Evolutionary conservation across 1,140 invertebrate species (phyloP).

Genomic region (Homalodisca vitripennis): DNA sequence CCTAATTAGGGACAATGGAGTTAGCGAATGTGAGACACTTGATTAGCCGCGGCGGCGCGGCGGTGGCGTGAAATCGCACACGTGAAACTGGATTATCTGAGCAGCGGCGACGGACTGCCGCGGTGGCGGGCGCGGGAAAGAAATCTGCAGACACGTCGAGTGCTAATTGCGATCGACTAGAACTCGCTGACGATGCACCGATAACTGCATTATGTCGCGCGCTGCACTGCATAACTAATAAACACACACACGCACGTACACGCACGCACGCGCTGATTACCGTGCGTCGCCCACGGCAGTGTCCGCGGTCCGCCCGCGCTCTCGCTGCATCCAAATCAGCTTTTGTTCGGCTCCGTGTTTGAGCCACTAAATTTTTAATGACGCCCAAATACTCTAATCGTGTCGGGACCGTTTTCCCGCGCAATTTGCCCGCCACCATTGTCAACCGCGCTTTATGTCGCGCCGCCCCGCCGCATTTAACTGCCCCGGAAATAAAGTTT

Average conservation of each 20-base stretch:
- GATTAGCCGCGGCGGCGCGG: neutral
- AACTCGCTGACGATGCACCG: neutral
- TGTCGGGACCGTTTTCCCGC: neutral
- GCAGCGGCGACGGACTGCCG: neutral
- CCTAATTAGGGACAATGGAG: neutral
- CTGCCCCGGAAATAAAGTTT: no score
- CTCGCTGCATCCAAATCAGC: neutral
- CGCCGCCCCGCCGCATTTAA: no score
- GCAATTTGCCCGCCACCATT: neutral
- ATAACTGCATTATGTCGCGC: neutral
- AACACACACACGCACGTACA: neutral
- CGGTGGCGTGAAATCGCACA: neutral
- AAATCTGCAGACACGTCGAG: neutral
- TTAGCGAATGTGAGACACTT: neutral
- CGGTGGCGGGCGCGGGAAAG: neutral
- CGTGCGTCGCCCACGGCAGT: no score
- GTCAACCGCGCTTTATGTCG: neutral
- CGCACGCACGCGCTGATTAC: no score
- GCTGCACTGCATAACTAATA: neutral
- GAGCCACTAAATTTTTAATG: neutral
- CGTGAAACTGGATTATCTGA: neutral
- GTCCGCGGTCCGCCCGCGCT: no score
- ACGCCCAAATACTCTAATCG: neutral
- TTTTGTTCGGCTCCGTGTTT: neutral
- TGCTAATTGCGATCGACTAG: neutral